Base-by-base conservation (phyloP, 1,140 invertebrate genomes). In the Temnothorax curvispinosus region DNA sequence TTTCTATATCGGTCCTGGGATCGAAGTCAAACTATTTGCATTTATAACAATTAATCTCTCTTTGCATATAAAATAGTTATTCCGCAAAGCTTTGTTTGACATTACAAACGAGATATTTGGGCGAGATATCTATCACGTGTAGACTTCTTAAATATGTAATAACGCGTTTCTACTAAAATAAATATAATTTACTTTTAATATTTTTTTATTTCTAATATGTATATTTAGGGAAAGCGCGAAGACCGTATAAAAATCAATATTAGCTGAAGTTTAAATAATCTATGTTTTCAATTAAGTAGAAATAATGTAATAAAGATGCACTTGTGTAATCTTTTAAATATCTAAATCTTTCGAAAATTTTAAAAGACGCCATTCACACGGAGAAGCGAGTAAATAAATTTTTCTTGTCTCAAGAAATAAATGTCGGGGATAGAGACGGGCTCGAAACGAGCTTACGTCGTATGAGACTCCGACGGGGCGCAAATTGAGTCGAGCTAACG, bases 401-500 rank as follows among this genome's bases (percentile, higher is more conserved):
- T 44, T 44, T 81, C 47, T 47, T 56, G 64, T 56, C 78, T 56
- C 44, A 38, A 3, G 38, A 54, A 50, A 82, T 71, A 65, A 85
- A 77, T 64, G 56, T 77, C 35, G 13, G 13, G 47, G 21, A 38
- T 38, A 38, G 35, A 52, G 44, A 60, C 32, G 27, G 35, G 21
- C n/a, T 9, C 9, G 58, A 72, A 52, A 72, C 9, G 47, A 11
- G 60, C 38, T 64, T 52, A n/a, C 35, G 8, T 62, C 58, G 81
- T 50, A 47, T 27, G 56, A 62, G 69, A 64, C 5, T 35, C 82
- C 56, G 38, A 64, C 21, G n/a, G 35, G 38, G 21, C 65, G 69
- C 54, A 84, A 74, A 86, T 86, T 58, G 64, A 81, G 54, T 81
- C 64, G 47, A 27, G 21, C 54, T 86, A 71, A 82, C 64, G 52